Evolutionary conservation across 2,888 invertebrate genomes (phyloP), one percentile per base, ranked within the genome.

Genomic region (Spialia ferax): DNA sequence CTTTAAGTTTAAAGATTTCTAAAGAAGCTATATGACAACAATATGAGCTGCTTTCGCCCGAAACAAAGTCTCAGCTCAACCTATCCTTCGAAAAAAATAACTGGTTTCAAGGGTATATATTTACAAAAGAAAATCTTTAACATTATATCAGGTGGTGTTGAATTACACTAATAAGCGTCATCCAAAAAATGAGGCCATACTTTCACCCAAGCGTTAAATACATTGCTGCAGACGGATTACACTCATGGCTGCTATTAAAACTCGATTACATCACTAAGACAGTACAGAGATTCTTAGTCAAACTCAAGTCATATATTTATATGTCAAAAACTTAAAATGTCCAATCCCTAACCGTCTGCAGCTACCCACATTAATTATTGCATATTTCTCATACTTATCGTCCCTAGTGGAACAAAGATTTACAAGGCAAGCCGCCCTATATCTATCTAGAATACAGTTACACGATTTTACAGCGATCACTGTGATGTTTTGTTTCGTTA

Each of bases 401-500:
- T 71, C 70, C 72, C 73, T 75, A 77, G 64, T 68, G 69, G 70
- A 62, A 42, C 54, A 26, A 48, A 73, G 66, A 77, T 81, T 82
- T 82, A 83, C 75, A 81, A 79, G 84, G 83, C 84, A 75, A 75
- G 78, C 75, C 45, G 70, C 75, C 75, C 73, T 69, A 61, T 67
- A 42, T 65, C 72, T 67, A 42, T 65, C 72, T 75, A 74, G 61
- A 63, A 54, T 69, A 69, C 63, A 72, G 71, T 72, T 76, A 75
- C 76, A 76, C 73, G 64, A 75, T 74, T 70, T 74, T 67, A 71
- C 74, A 74, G 80, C 77, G 79, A 79, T 82, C 89, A 91, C 91
- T 93, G 92, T 93, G 91, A 93, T 92, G 93, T 86, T 75, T 78
- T 72, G 92, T 86, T 75, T 78, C 72, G 69, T 75, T 87, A 92